Percentiles rank a stretch among this genome's conserved stretches.
phyloP scores from a whole-genome alignment of 2,797 vertebrate species.

The Anas bernieri region DNA sequence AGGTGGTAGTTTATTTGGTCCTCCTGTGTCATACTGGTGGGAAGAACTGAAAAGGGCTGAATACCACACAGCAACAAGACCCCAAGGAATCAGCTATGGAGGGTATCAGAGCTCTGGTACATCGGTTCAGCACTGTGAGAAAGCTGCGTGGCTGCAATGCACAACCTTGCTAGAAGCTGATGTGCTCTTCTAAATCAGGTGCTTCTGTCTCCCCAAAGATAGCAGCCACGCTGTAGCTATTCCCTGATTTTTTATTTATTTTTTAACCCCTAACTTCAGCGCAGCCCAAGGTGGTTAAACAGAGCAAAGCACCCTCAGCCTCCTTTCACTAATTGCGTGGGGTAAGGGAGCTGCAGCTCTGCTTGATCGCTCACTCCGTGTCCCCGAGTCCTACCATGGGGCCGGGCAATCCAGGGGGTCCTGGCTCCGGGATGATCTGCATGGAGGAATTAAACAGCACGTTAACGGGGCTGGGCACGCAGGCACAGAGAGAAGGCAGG shows the following conservation, averaged over 20 bases:
- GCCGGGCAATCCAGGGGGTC: conserved; percentile 87
- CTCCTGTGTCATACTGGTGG: background rate
- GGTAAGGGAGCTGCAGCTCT: background rate
- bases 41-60: background rate
- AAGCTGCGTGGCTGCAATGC: background rate
- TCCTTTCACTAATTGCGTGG: background rate
- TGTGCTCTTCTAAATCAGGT: fast-evolving
- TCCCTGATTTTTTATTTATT: background rate
- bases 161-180: fast-evolving
- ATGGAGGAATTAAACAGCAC: conserved; percentile 48
- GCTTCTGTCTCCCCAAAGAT: background rate
- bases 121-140: background rate
- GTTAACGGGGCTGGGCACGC: background rate
- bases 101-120: no score
- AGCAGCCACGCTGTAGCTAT: fast-evolving
- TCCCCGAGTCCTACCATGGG: conserved; percentile 81
- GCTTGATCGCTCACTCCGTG: fast-evolving
- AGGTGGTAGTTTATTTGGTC: conserved; percentile 15
- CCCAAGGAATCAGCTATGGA: background rate
- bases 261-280: background rate
- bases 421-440: conserved; percentile 91
- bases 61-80: background rate
- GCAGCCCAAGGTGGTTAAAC: background rate
- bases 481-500: background rate
- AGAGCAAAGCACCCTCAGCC: background rate